phyloP scores from a whole-genome alignment of 2,113 vertebrate species.

The Microcebus lehilahytsara region DNA sequence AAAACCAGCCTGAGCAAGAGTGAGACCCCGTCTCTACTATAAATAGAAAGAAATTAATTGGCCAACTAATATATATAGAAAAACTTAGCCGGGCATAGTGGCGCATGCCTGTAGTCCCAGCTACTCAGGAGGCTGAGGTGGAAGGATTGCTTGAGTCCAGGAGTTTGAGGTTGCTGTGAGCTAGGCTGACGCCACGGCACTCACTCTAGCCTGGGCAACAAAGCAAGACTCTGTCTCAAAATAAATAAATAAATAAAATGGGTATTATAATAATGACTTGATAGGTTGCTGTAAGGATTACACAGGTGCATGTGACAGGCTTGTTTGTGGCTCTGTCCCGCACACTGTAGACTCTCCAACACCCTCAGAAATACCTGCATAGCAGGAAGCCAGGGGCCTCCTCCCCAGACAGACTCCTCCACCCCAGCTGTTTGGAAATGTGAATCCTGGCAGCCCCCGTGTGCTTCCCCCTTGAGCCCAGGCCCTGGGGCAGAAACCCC shows the following conservation, averaged over 20 bases:
- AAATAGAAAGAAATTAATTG: no score
- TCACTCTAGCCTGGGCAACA: no score
- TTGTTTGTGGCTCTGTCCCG: neutral
- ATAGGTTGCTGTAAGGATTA: neutral
- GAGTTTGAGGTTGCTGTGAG: no score
- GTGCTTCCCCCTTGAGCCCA: neutral
- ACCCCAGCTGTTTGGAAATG: neutral
- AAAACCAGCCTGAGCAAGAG: no score
- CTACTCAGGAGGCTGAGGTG: no score
- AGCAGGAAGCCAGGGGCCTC: neutral
- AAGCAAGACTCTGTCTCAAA: no score
- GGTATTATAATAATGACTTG: neutral
- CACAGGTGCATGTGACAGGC: neutral
- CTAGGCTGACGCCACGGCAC: no score
- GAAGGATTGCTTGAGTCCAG: no score
- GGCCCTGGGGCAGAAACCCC: neutral
- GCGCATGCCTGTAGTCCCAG: no score
- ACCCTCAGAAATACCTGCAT: neutral
- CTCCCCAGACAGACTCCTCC: neutral
- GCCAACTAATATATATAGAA: no score
- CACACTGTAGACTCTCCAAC: accelerated
- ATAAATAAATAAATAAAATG: neutral
- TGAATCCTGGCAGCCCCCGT: neutral
- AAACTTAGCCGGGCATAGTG: no score
- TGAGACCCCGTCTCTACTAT: no score